A percentile compares a stretch with the other conserved stretches of the same genome.
Evolutionary conservation across 2,888 invertebrate species (phyloP).

Genomic region (Ophion ellenae): DNA sequence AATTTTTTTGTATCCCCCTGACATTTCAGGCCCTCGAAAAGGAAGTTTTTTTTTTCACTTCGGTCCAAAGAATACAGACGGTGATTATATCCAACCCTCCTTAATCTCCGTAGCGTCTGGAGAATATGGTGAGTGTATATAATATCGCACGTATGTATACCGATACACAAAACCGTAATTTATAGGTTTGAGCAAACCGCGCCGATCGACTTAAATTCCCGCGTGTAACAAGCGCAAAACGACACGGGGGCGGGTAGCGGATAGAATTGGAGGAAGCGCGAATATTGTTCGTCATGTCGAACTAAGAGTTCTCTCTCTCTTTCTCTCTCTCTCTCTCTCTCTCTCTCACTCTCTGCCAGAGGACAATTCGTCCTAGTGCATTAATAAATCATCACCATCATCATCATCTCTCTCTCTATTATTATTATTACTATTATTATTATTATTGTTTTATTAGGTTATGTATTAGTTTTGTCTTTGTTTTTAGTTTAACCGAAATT

Average conservation of each 20-base stretch:
- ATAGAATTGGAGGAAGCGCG: not conserved
- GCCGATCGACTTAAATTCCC: not conserved
- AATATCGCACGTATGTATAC: slow-evolving; percentile 30
- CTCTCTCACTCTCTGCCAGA: not conserved
- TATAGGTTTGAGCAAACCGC: slow-evolving; percentile 60
- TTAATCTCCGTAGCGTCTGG: slow-evolving; percentile 8
- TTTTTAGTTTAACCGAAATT: too few species aligned
- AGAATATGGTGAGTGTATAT: slow-evolving; percentile 55
- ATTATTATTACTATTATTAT: too few species aligned
- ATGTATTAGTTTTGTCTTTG: too few species aligned
- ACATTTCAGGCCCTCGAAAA: not conserved
- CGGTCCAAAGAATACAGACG: not conserved
- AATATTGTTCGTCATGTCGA: not conserved
- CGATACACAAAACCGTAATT: slow-evolving; percentile 63
- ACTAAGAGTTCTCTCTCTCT: not conserved
- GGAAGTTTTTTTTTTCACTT: not conserved
- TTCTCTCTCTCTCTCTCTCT: not conserved
- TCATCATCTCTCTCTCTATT: too few species aligned
- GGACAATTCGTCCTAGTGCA: too few species aligned
- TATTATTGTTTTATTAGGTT: too few species aligned
- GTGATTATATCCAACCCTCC: not conserved
- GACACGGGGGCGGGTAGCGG: not conserved
- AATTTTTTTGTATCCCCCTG: slow-evolving; percentile 10
- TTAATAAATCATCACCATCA: too few species aligned
- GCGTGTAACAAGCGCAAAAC: not conserved